These are phyloP conservation scores for Girardia tigrina DNA, from an alignment of 2,888 invertebrate species.

Conservation along the genomic window DNA sequence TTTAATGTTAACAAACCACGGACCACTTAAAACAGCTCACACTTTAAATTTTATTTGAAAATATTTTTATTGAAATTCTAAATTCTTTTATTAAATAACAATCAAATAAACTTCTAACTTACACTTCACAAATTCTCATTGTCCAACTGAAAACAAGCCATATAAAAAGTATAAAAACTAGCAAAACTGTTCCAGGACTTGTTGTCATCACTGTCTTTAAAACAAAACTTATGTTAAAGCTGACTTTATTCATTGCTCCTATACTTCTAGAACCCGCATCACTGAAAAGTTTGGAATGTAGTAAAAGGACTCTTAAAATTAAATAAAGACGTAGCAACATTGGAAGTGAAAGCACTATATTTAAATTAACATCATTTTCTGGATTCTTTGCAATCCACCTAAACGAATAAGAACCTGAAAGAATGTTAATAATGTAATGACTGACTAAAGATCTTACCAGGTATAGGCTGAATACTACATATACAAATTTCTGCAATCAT, in stretches of 20 bases:
- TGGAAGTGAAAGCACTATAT: slow-evolving; percentile 83
- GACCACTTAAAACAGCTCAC: no score
- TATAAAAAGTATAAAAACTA: slow-evolving; percentile 93
- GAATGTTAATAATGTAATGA: no score
- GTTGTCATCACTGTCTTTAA: slow-evolving; percentile 93
- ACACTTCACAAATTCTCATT: slow-evolving; percentile 87
- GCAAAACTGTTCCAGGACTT: slow-evolving; percentile 81
- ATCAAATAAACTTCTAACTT: no score
- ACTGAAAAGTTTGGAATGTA: slow-evolving; percentile 92
- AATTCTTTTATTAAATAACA: no score
- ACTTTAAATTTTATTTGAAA: no score
- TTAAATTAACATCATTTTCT: slow-evolving; percentile 54
- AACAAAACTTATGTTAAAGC: slow-evolving; percentile 65
- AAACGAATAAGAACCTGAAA: slow-evolving; percentile 67
- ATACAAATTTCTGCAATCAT: slow-evolving; percentile 59
- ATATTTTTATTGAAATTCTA: no score
- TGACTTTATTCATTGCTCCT: slow-evolving; percentile 40
- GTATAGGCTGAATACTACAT: slow-evolving; percentile 93
- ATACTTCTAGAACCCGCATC: slow-evolving; percentile 82
- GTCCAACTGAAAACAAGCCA: slow-evolving; percentile 98
- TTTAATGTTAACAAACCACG: no score
- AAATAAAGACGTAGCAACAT: slow-evolving; percentile 96
- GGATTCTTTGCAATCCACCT: not conserved
- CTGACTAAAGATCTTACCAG: no score
- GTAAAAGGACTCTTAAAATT: slow-evolving; percentile 90